A percentile compares a stretch with the other conserved stretches of the same genome.
These are phyloP conservation scores for Bucorvus abyssinicus DNA, from an alignment of 2,797 vertebrate species.

Conservation along the genomic window DNA sequence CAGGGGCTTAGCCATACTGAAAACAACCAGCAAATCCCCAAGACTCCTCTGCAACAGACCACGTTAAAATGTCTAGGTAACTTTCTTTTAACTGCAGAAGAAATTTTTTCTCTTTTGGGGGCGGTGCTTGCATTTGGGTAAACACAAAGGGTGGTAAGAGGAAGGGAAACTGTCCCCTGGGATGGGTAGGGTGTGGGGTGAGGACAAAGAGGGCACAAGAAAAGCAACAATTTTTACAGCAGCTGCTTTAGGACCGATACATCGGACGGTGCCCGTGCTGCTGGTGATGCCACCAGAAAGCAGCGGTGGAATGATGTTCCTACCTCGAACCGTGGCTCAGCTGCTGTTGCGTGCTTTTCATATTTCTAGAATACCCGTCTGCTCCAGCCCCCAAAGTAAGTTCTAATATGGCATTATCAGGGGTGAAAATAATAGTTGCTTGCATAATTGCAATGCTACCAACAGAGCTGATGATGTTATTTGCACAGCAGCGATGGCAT, in stretches of 20 bases:
- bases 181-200: background rate
- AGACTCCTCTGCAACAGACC: background rate
- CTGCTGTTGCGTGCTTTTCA: background rate
- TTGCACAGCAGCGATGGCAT: conserved; percentile 57
- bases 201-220: background rate
- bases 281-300: background rate
- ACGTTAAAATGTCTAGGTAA: background rate
- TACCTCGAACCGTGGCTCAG: fast-evolving
- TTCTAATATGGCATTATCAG: conserved; percentile 22
- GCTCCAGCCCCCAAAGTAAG: conserved; percentile 16
- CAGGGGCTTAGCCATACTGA: background rate
- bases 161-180: background rate
- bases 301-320: background rate
- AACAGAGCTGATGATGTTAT: conserved; percentile 55
- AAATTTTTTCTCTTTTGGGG: background rate
- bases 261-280: no score
- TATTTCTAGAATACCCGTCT: conserved; percentile 37
- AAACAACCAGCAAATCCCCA: background rate
- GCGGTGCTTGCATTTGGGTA: fast-evolving
- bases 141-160: background rate
- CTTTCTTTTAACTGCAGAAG: background rate
- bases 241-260: background rate
- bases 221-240: background rate
- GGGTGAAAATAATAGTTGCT: conserved; percentile 43
- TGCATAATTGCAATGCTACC: conserved; percentile 47